Conservation (phyloP, 2,113 vertebrate species). For the Petromus typicus region DNA sequence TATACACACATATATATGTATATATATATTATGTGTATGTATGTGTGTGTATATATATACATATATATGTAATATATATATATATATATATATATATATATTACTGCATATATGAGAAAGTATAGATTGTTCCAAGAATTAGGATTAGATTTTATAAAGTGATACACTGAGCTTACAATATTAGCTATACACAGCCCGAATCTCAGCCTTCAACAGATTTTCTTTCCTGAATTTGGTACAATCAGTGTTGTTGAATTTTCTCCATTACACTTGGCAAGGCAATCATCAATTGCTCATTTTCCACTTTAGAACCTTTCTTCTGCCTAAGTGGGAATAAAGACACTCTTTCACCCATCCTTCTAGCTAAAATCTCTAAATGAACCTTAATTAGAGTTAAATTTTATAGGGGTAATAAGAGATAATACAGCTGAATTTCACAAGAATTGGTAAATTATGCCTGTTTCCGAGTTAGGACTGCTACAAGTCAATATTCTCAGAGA, state of each 20-base stretch:
- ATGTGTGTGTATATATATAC: too few relatives aligned
- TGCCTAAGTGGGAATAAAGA: constrained; percentile 67
- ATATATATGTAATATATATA: too few relatives aligned
- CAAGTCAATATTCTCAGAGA: constrained; percentile 30
- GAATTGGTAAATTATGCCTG: constrained; percentile 39
- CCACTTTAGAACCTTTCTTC: constrained; percentile 70
- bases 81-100: too few relatives aligned
- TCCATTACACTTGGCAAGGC: constrained; percentile 74
- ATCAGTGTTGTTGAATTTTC: constrained; percentile 67
- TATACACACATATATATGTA: too few relatives aligned
- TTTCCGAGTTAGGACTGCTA: constrained; percentile 16
- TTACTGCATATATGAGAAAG: not conserved
- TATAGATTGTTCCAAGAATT: constrained; percentile 43
- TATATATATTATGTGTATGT: too few relatives aligned
- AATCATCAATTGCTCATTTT: constrained; percentile 74
- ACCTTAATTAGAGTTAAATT: constrained; percentile 67
- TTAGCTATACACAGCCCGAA: constrained; percentile 50
- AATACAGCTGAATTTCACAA: constrained; percentile 66
- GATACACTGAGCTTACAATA: not conserved
- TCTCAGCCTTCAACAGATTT: constrained; percentile 44
- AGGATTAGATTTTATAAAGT: not conserved
- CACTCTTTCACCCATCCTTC: constrained; percentile 56
- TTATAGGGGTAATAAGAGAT: constrained; percentile 62
- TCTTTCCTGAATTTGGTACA: constrained; percentile 53
- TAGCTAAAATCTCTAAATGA: constrained; percentile 68